These are phyloP conservation scores for Mimachlamys varia DNA, from an alignment of 2,888 invertebrate genomes.

Conservation along the genomic window DNA sequence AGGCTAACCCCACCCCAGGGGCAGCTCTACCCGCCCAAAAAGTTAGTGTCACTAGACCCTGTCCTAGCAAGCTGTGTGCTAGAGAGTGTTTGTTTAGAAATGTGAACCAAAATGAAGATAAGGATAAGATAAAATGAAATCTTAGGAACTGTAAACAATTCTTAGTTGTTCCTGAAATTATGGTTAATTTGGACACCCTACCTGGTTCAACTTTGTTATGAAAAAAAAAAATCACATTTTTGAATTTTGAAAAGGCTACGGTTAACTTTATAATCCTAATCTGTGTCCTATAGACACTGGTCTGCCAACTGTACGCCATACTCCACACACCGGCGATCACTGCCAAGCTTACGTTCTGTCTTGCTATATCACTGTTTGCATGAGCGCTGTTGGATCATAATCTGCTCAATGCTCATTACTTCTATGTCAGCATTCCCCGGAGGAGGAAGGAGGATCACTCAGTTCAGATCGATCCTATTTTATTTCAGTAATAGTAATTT, in stretches of 20 bases:
- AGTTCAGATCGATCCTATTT: no score
- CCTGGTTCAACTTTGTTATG: no score
- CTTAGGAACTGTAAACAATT: not conserved
- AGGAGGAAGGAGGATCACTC: not conserved
- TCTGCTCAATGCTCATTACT: not conserved
- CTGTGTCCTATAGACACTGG: not conserved
- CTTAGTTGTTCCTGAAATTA: not conserved
- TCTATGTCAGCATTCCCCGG: not conserved
- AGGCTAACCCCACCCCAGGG: conserved; percentile 58
- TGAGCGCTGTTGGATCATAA: not conserved
- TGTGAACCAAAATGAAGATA: not conserved
- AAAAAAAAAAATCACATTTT: no score
- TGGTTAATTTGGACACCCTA: no score
- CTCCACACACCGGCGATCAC: not conserved
- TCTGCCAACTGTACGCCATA: not conserved
- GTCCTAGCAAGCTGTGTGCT: not conserved
- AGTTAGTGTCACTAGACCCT: conserved; percentile 53
- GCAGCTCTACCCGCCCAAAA: conserved; percentile 58
- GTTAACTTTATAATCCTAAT: not conserved
- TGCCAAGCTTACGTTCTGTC: not conserved
- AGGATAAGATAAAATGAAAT: not conserved
- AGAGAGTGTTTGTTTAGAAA: not conserved
- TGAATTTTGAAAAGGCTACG: conserved; percentile 1
- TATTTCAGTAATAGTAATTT: no score
- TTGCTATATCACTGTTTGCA: conserved; percentile 1